phyloP scores from a whole-genome alignment of 2,888 invertebrate species.

The Agrypnus murinus region DNA sequence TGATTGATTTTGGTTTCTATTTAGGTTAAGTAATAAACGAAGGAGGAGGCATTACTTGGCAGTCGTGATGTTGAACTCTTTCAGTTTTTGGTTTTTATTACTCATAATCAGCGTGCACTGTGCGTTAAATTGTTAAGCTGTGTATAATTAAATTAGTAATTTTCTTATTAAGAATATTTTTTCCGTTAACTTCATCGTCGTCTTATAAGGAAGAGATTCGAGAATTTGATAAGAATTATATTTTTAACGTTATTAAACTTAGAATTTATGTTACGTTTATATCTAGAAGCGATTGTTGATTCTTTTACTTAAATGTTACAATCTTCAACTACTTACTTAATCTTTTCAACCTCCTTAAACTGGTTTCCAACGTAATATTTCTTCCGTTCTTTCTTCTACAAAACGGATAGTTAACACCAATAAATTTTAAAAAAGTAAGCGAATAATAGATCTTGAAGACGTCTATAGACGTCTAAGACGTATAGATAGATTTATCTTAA shows the following conservation, averaged over 20 bases:
- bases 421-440: slow-evolving; percentile 27
- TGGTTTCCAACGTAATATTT: slow-evolving; percentile 28
- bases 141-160: neutral
- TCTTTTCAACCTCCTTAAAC: slow-evolving; percentile 42
- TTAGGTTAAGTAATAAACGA: slow-evolving; percentile 26
- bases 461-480: too few species aligned
- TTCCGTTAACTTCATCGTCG: neutral
- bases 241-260: too few species aligned
- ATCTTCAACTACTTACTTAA: slow-evolving; percentile 34
- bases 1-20: slow-evolving; percentile 25
- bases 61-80: slow-evolving; percentile 15
- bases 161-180: neutral
- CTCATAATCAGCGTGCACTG: slow-evolving; percentile 5
- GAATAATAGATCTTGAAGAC: slow-evolving; percentile 33
- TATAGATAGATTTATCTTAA: too few species aligned
- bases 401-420: slow-evolving; percentile 36
- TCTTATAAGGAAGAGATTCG: too few species aligned
- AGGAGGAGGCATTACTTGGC: slow-evolving; percentile 10
- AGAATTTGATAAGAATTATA: too few species aligned
- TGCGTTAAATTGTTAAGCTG: neutral
- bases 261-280: too few species aligned
- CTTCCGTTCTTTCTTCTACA: slow-evolving; percentile 35
- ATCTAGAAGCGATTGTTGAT: slow-evolving; percentile 15
- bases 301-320: slow-evolving; percentile 14
- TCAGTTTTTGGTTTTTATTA: slow-evolving; percentile 5